Base-by-base conservation (phyloP, 2,113 vertebrate species). In the Microcebus griseorufus region DNA sequence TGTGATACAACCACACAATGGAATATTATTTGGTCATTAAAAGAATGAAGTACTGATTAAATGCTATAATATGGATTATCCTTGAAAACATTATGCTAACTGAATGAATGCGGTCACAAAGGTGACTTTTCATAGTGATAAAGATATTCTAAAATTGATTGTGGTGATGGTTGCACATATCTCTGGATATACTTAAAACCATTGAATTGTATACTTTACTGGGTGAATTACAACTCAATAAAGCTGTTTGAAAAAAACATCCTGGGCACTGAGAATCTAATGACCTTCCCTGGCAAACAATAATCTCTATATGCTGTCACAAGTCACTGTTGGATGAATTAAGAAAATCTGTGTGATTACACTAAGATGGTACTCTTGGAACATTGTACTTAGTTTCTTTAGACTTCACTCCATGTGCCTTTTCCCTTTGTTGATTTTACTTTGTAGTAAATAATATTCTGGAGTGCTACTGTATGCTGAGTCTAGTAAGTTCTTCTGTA, bases 391-490 rank as follows among this genome's bases (percentile, higher is more conserved):
- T 92, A 81, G 16, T 80, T 60, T 95, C 37, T 37, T 1, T 93
- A 67, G 45, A 88, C 10, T 90, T 95, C 5, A 42, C 6, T 83
- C 9, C 16, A 84, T 88, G 22, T 65, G 16, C 4, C 3, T n/a
- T 93, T 94, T 90, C 14, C 53, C 60, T 94, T 69, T 76, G 25
- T 12, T 93, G 9, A 75, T 90, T 90, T 93, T 81, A 60, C 25
- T 65, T 70, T 91, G 29, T 64, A 91, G 48, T 65, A 90, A 90
- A 72, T 64, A 22, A 65, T 34, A 92, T 10, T 17, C 14, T 92
- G 89, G 55, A 94, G 8, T 87, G 65, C 64, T 53, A 64, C 2
- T 86, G 2, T 58, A 51, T 78, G 72, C 9, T 83, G 48, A 87
- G 25, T 93, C 39, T 23, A 88, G 29, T 73, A 58, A 87, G n/a